Conservation (phyloP, 2,888 invertebrate genomes). For the Acronicta leporina region DNA sequence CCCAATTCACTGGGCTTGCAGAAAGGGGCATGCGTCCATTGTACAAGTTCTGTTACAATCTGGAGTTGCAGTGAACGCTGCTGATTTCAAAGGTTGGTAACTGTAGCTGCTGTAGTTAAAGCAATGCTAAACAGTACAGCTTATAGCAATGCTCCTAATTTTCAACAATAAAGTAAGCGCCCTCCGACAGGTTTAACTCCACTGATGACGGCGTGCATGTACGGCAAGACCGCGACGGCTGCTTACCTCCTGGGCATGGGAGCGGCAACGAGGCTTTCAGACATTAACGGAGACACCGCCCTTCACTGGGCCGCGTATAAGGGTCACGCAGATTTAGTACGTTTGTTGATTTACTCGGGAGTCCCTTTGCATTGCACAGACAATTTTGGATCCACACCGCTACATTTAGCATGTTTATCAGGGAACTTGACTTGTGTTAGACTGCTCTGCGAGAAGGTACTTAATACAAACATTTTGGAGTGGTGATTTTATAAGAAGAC, state of each 20-base stretch:
- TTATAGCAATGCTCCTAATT: background rate
- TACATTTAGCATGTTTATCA: slow-evolving; percentile 96
- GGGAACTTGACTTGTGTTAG: slow-evolving; percentile 96
- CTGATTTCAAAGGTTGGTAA: slow-evolving; percentile 93
- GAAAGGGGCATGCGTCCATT: slow-evolving; percentile 97
- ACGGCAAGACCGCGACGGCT: slow-evolving; percentile 96
- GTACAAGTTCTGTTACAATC: slow-evolving; percentile 94
- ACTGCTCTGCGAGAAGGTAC: slow-evolving; percentile 95
- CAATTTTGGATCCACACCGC: slow-evolving; percentile 97
- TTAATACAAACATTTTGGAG: background rate
- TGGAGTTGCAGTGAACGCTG: slow-evolving; percentile 96
- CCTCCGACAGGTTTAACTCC: slow-evolving; percentile 92
- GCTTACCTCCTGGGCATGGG: slow-evolving; percentile 97
- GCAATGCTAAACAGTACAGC: too few relatives aligned
- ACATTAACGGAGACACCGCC: slow-evolving; percentile 97
- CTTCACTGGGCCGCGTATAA: slow-evolving; percentile 98
- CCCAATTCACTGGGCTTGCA: slow-evolving; percentile 98
- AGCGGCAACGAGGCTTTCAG: slow-evolving; percentile 94
- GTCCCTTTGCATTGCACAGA: slow-evolving; percentile 96
- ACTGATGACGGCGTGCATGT: slow-evolving; percentile 97
- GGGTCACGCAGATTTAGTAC: slow-evolving; percentile 96
- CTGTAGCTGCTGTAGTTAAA: too few relatives aligned
- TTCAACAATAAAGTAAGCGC: background rate
- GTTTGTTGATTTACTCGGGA: slow-evolving; percentile 96
- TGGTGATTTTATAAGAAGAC: too few relatives aligned